Conservation (phyloP, 2,113 vertebrate genomes). For the Saimiri boliviensis region DNA sequence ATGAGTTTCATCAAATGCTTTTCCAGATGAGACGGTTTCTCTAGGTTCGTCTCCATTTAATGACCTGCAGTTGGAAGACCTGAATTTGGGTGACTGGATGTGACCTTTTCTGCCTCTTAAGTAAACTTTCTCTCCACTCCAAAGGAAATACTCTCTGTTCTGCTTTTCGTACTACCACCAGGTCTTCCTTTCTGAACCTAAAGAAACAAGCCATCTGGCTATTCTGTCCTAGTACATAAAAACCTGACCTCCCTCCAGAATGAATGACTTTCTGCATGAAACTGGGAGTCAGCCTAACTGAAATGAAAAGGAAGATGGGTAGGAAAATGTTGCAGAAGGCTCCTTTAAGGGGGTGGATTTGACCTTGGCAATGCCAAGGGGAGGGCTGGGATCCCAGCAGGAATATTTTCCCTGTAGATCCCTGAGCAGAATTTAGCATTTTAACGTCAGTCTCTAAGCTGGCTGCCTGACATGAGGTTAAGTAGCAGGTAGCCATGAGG, state of each 20-base stretch:
- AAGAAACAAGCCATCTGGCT: conserved; percentile 22
- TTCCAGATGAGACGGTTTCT: not conserved
- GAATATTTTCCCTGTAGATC: not conserved
- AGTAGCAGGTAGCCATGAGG: not conserved
- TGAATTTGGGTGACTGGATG: not conserved
- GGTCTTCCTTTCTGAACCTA: not conserved
- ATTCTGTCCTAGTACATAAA: not conserved
- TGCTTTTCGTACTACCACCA: not conserved
- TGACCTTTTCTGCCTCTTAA: not conserved
- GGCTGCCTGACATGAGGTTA: not conserved
- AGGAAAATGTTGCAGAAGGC: not conserved
- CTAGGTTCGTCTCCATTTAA: not conserved
- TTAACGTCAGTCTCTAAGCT: not conserved
- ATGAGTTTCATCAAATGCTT: not conserved
- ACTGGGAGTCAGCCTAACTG: not conserved
- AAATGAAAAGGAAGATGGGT: not conserved
- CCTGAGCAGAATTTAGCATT: not conserved
- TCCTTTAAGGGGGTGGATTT: not conserved
- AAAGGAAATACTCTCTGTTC: not conserved
- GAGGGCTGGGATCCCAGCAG: not conserved
- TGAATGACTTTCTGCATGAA: not conserved
- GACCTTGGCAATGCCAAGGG: not conserved
- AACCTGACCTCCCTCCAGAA: not conserved
- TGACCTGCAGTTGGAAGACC: not conserved
- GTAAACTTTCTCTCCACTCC: not conserved